A percentile compares a stretch with the other conserved stretches of the same genome.
These are phyloP conservation scores for Muntiacus muntjak DNA, from an alignment of 2,113 vertebrate species.

Conservation along the genomic window DNA sequence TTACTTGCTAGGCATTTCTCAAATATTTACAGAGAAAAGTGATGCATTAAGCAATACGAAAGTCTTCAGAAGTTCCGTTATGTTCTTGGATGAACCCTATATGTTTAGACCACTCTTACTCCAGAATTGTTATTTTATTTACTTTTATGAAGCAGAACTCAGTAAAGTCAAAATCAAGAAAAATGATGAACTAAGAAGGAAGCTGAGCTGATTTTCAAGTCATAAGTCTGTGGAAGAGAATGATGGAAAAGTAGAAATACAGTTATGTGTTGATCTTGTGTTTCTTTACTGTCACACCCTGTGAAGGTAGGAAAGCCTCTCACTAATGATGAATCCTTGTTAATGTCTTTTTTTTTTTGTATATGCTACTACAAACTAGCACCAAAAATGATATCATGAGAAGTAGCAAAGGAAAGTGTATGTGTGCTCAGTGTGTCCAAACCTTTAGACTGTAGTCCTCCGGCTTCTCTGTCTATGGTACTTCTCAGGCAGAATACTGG, in stretches of 20 bases:
- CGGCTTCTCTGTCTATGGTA: not conserved
- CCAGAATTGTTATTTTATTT: not conserved
- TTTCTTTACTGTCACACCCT: not conserved
- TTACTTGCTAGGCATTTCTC: not conserved
- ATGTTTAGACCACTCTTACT: not conserved
- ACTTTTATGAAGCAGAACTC: not conserved
- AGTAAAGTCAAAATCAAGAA: not conserved
- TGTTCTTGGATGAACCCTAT: not conserved
- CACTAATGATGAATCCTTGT: not conserved
- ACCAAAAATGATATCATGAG: not conserved
- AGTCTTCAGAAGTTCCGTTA: not conserved
- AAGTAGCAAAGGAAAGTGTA: not conserved
- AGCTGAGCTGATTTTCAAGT: not conserved
- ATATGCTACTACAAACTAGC: not conserved
- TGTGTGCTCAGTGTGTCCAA: not conserved
- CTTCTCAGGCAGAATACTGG: not conserved
- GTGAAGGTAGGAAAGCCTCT: not conserved
- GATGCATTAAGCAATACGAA: not conserved
- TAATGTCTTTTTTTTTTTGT: not conserved
- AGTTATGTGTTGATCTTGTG: not conserved
- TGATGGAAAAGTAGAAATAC: not conserved
- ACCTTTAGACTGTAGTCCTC: not conserved
- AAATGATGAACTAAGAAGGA: not conserved
- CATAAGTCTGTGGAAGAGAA: not conserved
- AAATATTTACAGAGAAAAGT: not conserved